Conservation (phyloP, 53 echinoderm and acorn worm genomes). For the Stichopus horrens region DNA sequence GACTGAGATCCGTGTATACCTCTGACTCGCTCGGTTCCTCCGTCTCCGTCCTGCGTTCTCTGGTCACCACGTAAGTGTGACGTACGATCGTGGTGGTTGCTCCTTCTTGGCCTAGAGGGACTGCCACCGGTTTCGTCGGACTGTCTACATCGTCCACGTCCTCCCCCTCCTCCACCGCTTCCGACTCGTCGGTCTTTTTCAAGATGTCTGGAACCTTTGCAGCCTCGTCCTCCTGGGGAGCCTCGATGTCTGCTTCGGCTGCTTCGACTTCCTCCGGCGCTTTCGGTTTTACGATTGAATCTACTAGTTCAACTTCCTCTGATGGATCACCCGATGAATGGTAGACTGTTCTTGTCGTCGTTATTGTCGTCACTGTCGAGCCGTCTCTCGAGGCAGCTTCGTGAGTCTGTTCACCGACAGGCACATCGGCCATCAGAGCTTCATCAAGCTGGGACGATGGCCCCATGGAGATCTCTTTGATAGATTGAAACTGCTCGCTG, state of each 20-base stretch:
- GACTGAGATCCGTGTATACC: constrained; percentile 26
- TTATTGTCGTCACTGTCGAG: not conserved
- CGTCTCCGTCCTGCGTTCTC: not conserved
- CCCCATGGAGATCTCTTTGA: too few relatives aligned
- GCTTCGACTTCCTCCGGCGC: constrained; percentile 76
- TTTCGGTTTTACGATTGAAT: constrained; percentile 74
- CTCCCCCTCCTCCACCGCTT: constrained; percentile 51
- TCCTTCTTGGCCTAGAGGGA: constrained; percentile 13
- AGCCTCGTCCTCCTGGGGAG: constrained; percentile 52
- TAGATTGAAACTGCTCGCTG: not conserved
- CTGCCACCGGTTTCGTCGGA: constrained; percentile 73
- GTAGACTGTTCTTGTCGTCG: constrained; percentile 1
- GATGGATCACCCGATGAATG: not conserved
- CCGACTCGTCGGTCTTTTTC: constrained; percentile 53
- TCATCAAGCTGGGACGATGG: not conserved
- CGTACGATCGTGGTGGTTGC: constrained; percentile 6
- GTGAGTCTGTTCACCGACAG: constrained; percentile 3
- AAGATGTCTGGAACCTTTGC: constrained; percentile 55
- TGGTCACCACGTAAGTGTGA: not conserved
- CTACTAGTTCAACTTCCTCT: constrained; percentile 66
- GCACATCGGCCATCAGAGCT: not conserved
- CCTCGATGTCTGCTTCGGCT: constrained; percentile 64
- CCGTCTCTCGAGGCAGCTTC: not conserved
- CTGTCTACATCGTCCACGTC: constrained; percentile 82
- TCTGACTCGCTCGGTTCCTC: not conserved